Evolutionary conservation across 2,888 invertebrate species (phyloP).

Genomic region (Lepidocyrtoides sp.): DNA sequence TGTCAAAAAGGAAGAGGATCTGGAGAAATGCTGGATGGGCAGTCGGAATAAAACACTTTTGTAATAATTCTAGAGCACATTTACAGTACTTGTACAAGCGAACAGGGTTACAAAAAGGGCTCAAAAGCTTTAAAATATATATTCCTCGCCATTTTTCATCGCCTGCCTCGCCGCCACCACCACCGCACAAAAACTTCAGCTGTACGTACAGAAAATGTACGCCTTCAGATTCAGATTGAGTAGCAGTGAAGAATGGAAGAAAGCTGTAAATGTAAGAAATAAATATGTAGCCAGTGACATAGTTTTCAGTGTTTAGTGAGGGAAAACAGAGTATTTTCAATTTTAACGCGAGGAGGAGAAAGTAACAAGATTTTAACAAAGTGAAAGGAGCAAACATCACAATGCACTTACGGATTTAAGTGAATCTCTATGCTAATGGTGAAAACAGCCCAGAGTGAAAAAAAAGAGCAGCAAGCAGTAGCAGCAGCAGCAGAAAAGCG

Average conservation of each 20-base stretch:
- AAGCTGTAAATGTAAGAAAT: too few species aligned
- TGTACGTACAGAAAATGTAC: too few species aligned
- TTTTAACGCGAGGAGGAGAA: constrained; percentile 52
- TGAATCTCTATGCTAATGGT: constrained; percentile 76
- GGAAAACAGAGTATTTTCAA: constrained; percentile 11
- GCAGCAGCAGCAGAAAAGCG: too few species aligned
- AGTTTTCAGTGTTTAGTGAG: not conserved
- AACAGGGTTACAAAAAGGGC: constrained; percentile 31
- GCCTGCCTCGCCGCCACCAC: constrained; percentile 33
- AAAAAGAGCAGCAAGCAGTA: not conserved
- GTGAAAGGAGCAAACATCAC: constrained; percentile 78
- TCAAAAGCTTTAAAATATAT: constrained; percentile 30
- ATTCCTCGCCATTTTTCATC: constrained; percentile 69
- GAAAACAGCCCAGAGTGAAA: constrained; percentile 72
- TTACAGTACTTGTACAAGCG: not conserved
- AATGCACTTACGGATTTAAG: constrained; percentile 76
- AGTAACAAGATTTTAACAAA: constrained; percentile 79
- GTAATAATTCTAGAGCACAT: constrained; percentile 16
- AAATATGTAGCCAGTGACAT: not conserved
- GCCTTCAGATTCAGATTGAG: not conserved
- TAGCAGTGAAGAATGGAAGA: too few species aligned
- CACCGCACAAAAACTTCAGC: not conserved
- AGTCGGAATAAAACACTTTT: constrained; percentile 55
- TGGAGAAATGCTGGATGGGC: constrained; percentile 59
- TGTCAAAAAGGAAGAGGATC: too few species aligned